These are phyloP conservation scores for Columbina picui DNA, from an alignment of 2,113 vertebrate genomes.

Conservation along the genomic window DNA sequence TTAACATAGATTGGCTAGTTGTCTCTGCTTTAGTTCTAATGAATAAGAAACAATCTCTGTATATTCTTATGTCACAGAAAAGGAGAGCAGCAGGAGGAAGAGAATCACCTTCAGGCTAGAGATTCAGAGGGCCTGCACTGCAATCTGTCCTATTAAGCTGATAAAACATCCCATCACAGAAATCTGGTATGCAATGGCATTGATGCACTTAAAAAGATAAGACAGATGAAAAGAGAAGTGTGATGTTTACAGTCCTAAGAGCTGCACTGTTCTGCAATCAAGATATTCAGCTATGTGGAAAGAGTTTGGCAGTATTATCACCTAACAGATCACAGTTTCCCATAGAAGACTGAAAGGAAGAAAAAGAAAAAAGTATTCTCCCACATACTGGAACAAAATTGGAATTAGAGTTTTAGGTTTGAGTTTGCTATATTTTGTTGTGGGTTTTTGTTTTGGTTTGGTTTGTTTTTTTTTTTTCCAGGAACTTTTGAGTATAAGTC, in stretches of 20 bases:
- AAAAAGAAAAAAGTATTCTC: not conserved
- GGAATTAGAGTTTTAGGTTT: not conserved
- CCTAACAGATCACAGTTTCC: not conserved
- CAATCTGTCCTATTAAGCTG: not conserved
- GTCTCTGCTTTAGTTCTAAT: not conserved
- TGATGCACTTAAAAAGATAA: not conserved
- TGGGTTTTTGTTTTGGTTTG: too few relatives aligned
- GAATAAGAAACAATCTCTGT: not conserved
- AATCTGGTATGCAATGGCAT: not conserved
- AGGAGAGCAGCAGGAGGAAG: not conserved
- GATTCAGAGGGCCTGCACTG: not conserved
- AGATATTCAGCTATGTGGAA: not conserved
- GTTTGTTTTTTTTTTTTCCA: too few relatives aligned
- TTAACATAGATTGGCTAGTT: not conserved
- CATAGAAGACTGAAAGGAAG: not conserved
- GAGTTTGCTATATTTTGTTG: too few relatives aligned
- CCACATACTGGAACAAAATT: not conserved
- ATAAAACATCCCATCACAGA: not conserved
- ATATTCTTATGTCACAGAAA: not conserved
- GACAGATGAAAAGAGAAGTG: not conserved
- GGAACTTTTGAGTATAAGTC: not conserved
- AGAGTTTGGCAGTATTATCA: not conserved
- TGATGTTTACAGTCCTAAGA: not conserved
- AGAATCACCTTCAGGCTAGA: not conserved
- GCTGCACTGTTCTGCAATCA: not conserved